Base-by-base conservation (phyloP, 2,797 vertebrate species). In the Eupleurogrammus muticus region DNA sequence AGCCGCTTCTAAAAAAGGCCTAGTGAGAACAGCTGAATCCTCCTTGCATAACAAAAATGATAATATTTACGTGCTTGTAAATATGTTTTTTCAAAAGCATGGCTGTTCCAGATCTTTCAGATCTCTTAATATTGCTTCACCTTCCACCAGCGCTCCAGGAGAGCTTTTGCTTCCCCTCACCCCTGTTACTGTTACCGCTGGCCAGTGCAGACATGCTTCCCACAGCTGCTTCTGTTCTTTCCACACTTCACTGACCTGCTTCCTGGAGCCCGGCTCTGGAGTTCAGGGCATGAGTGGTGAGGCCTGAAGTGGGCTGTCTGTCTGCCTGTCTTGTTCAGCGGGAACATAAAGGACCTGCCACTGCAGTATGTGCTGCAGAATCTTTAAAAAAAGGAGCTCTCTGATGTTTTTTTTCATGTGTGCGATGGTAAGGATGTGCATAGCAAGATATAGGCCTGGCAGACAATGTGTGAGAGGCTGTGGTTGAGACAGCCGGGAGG, bases 141-240 rank as follows among this genome's bases (percentile, higher is more conserved):
- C 32, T 71, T 75, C 70, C 72, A 60, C 51, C 34, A 48, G 23
- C 5, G 1, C 38, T 52, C 54, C 50, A 55, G 54, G 47, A 73
- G 59, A 70, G 59, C 42, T 76, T 47, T 66, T 50, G 24, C 55
- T 56, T 35, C 51, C 65, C 76, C 68, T 70, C 65, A 64, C 60
- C 36, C 16, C 64, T 82, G 80, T 88, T 84, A 78, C 77, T 85
- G 77, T 82, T 83, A 73, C 87, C 59, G 75, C 73, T 69, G 68
- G 85, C 89, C 81, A 85, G 92, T 88, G 85, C 82, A 86, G 91
- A 89, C 90, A 90, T 70, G 90, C 83, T 79, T 87, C 85, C 83
- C 75, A 79, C 87, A 90, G 90, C 86, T 88, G 84, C 77, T 77
- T 85, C 85, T 89, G 87, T 90, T 91, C 83, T 86, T 66, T 82